Conservation (phyloP, 2,113 vertebrate genomes). For the Maccullochella peelii region DNA sequence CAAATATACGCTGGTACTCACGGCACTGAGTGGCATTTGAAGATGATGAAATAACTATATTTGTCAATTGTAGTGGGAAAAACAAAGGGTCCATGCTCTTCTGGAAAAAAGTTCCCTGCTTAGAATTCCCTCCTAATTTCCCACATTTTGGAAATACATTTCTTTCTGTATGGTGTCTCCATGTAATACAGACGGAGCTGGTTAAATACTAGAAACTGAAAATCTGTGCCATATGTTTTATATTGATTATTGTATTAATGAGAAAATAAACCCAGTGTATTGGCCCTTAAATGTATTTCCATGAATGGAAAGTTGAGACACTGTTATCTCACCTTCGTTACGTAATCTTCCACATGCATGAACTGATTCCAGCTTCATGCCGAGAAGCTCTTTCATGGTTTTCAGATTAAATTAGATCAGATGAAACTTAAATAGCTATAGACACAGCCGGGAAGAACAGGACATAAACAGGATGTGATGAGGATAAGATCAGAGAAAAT, state of each 20-base stretch:
- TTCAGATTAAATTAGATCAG: constrained; percentile 30
- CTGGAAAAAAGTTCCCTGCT: no score
- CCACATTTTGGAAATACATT: not conserved
- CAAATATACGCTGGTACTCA: no score
- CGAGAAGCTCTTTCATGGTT: not conserved
- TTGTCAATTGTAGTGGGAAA: no score
- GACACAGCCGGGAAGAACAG: not conserved
- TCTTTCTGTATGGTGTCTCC: not conserved
- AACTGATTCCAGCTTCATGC: not conserved
- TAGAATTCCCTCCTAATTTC: no score
- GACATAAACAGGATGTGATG: constrained; percentile 46
- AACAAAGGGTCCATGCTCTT: no score
- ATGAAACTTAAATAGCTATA: constrained; percentile 15
- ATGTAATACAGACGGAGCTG: not conserved
- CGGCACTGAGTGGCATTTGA: no score
- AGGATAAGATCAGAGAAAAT: not conserved
- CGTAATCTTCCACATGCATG: not conserved
- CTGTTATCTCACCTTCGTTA: not conserved
- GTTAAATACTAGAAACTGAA: not conserved
- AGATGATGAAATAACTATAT: no score
- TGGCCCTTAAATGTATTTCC: not conserved
- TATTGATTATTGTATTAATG: not conserved
- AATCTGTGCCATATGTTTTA: not conserved
- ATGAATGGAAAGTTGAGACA: not conserved
- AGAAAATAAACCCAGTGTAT: not conserved